phyloP scores from a whole-genome alignment of 2,888 invertebrate species.

The Diplolepis rosae region DNA sequence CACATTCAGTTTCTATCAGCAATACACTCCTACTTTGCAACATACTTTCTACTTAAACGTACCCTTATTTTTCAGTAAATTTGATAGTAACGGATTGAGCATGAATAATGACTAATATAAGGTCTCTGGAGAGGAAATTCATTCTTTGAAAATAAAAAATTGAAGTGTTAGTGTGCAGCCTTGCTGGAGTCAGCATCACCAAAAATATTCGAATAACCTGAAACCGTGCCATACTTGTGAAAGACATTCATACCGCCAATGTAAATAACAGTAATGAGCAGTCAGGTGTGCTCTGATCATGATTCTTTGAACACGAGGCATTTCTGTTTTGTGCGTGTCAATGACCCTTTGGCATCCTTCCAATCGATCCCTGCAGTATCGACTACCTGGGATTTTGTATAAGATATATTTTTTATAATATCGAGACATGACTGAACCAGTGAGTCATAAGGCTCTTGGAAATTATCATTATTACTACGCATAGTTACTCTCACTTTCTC shows the following conservation, averaged over 20 bases:
- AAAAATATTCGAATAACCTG: not conserved
- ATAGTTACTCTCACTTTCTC: not conserved
- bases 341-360: slow-evolving; percentile 14
- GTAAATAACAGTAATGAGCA: slow-evolving; percentile 25
- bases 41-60: not conserved
- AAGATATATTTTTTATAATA: not conserved
- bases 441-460: not conserved
- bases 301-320: slow-evolving; percentile 20
- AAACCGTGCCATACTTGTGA: slow-evolving; percentile 7
- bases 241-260: slow-evolving; percentile 12
- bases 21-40: not conserved
- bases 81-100: too few species aligned
- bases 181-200: not conserved
- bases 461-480: not conserved
- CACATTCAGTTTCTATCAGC: not conserved
- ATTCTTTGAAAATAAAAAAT: not conserved
- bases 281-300: slow-evolving; percentile 24
- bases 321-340: slow-evolving; percentile 21
- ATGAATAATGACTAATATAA: not conserved
- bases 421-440: not conserved
- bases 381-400: slow-evolving; percentile 19
- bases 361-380: slow-evolving; percentile 26
- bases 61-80: not conserved
- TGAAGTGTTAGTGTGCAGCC: not conserved
- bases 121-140: not conserved